phyloP scores from a whole-genome alignment of 2,797 vertebrate genomes.

The Stomatorhinus walkeri region DNA sequence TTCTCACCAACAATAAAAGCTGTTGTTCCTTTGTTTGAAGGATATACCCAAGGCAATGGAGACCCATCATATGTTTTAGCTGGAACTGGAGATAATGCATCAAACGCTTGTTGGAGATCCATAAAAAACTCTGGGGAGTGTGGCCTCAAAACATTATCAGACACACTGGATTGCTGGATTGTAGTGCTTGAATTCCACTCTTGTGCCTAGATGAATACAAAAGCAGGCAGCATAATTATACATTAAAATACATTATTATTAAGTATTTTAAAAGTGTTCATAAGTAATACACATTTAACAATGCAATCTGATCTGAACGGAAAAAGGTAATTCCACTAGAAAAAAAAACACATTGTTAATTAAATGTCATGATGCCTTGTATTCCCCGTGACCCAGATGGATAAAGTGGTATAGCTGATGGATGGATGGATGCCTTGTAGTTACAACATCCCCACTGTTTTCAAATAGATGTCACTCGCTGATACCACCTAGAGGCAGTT shows the following conservation, averaged over 20 bases:
- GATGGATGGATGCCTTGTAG: not conserved
- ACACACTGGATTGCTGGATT: conserved; percentile 24
- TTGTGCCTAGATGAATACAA: conserved; percentile 40
- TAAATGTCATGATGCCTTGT: not conserved
- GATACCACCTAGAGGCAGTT: not conserved
- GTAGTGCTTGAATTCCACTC: conserved; percentile 35
- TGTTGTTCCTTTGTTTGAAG: conserved; percentile 24
- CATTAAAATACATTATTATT: not conserved
- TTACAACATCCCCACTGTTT: not conserved
- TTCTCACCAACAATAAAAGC: conserved; percentile 24
- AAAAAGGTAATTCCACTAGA: not conserved
- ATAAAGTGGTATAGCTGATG: no score
- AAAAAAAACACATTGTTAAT: not conserved
- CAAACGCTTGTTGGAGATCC: conserved; percentile 33
- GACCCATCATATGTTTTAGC: conserved; percentile 23
- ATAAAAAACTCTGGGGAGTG: conserved; percentile 35
- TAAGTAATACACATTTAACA: not conserved
- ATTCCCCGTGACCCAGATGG: not conserved
- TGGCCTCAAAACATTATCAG: conserved; percentile 36
- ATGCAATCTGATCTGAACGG: not conserved
- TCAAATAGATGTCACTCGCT: not conserved
- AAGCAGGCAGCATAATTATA: conserved; percentile 30
- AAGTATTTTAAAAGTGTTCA: not conserved
- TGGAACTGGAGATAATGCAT: conserved; percentile 16
- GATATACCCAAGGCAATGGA: conserved; percentile 28